A percentile compares a stretch with the other conserved stretches of the same genome.
These are phyloP conservation scores for Tringa solitaria DNA, from an alignment of 2,113 vertebrate species.

Conservation along the genomic window DNA sequence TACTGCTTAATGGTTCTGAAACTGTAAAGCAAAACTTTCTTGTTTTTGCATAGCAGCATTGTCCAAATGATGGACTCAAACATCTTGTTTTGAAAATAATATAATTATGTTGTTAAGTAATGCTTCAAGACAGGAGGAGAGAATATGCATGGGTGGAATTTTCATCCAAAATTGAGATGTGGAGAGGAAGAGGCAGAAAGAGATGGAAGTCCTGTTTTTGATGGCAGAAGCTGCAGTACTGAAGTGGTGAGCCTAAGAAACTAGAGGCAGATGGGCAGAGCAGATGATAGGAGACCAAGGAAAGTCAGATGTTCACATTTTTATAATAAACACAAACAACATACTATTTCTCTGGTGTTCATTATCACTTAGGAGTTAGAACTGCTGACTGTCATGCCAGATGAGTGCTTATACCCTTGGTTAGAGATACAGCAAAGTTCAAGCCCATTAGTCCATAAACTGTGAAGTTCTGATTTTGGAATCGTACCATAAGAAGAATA, in stretches of 20 bases:
- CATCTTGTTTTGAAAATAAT: not conserved
- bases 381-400: not conserved
- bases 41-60: not conserved
- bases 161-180: not conserved
- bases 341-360: not conserved
- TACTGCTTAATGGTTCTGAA: not conserved
- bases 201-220: not conserved
- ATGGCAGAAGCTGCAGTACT: not conserved
- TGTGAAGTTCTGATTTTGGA: not conserved
- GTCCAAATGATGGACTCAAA: not conserved
- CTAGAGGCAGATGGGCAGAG: slow-evolving; percentile 4
- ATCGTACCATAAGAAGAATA: not conserved
- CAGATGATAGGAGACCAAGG: not conserved
- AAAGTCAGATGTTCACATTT: not conserved
- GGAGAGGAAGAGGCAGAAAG: not conserved
- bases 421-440: not conserved
- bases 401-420: not conserved
- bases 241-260: not conserved
- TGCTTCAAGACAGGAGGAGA: not conserved
- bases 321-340: not conserved
- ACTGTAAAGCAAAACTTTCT: not conserved
- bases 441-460: not conserved
- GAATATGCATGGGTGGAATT: not conserved
- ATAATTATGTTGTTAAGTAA: not conserved
- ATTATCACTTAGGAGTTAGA: not conserved